These are phyloP conservation scores for Calonectris borealis DNA, from an alignment of 2,113 vertebrate genomes.

Conservation along the genomic window DNA sequence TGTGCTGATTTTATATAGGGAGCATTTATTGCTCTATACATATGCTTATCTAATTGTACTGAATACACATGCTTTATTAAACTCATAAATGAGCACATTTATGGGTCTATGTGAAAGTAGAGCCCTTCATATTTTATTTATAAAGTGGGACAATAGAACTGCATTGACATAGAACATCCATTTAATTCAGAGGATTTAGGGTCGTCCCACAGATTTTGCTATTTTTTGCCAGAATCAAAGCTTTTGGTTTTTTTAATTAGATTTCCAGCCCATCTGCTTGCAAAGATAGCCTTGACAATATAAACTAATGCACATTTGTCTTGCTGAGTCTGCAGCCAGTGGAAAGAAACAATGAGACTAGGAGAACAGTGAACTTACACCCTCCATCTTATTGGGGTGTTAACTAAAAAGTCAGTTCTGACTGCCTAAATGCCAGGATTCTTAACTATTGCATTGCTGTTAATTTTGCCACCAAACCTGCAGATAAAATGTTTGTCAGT, in stretches of 20 bases:
- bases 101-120: constrained; percentile 11
- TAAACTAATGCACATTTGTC: constrained; percentile 47
- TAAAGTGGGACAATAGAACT: constrained; percentile 44
- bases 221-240: constrained; percentile 57
- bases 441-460: constrained; percentile 16
- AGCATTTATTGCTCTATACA: constrained; percentile 6
- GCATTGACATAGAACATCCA: constrained; percentile 27
- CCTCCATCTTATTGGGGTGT: not conserved
- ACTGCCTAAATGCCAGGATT: not conserved
- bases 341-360: constrained; percentile 23
- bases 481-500: not conserved
- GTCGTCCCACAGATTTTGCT: constrained; percentile 31
- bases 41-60: constrained; percentile 45
- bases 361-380: not conserved
- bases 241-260: constrained; percentile 55
- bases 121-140: constrained; percentile 68
- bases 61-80: constrained; percentile 48
- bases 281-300: constrained; percentile 57
- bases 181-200: constrained; percentile 58
- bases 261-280: constrained; percentile 67
- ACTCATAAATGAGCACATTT: constrained; percentile 52
- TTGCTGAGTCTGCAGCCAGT: constrained; percentile 37
- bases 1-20: constrained; percentile 36
- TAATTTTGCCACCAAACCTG: not conserved
- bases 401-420: constrained; percentile 12